Evolutionary conservation across 2,888 invertebrate genomes (phyloP).

Genomic region (Iselma pallidipennis): DNA sequence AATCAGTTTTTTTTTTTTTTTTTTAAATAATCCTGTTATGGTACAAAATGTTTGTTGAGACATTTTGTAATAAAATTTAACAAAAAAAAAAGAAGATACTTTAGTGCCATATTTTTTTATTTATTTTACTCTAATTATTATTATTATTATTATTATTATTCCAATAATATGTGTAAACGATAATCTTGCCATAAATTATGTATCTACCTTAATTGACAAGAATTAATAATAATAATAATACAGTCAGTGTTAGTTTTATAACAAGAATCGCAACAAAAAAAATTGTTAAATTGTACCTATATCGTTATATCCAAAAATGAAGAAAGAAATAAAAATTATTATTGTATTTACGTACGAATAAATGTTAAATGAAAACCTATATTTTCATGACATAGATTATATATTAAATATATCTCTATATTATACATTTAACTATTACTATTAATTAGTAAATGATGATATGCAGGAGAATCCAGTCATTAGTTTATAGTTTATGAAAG

Average conservation of each 20-base stretch:
- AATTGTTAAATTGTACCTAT: slow-evolving; percentile 26
- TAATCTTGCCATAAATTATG: slow-evolving; percentile 36
- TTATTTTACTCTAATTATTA: slow-evolving; percentile 29
- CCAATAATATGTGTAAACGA: slow-evolving; percentile 15
- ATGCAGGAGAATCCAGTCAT: slow-evolving; percentile 24
- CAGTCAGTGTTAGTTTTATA: slow-evolving; percentile 26
- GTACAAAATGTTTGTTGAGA: slow-evolving; percentile 16
- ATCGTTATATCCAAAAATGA: slow-evolving; percentile 27
- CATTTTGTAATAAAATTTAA: slow-evolving; percentile 12
- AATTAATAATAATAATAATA: slow-evolving; percentile 4
- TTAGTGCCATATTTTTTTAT: slow-evolving; percentile 39
- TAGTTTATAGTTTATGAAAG: slow-evolving; percentile 15
- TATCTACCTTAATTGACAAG: slow-evolving; percentile 22
- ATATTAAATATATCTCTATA: slow-evolving; percentile 24
- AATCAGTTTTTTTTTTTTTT: no score
- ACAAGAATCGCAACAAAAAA: not conserved
- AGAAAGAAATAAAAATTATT: slow-evolving; percentile 32
- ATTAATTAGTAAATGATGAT: slow-evolving; percentile 14
- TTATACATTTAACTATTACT: no score
- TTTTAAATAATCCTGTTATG: slow-evolving; percentile 3
- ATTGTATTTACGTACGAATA: slow-evolving; percentile 37
- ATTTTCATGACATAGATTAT: slow-evolving; percentile 35
- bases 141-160: slow-evolving; percentile 16
- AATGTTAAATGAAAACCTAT: slow-evolving; percentile 35
- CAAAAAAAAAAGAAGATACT: no score